A percentile compares a stretch with the other conserved stretches of the same genome.
phyloP scores from a whole-genome alignment of 2,797 vertebrate genomes.

The Ptychobarbus kaznakovi region DNA sequence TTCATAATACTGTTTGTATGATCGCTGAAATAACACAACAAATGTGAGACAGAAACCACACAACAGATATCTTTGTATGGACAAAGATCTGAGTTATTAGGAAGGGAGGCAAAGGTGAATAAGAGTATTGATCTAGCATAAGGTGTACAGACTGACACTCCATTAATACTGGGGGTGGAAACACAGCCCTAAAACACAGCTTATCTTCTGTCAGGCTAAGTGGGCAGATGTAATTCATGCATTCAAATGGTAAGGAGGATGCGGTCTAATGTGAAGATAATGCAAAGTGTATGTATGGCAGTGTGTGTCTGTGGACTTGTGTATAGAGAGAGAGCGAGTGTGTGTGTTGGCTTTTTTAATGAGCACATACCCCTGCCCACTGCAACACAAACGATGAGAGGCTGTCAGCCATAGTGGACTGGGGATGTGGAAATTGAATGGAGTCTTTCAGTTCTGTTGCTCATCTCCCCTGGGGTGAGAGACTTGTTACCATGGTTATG shows the following conservation, averaged over 20 bases:
- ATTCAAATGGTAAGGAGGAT: conserved; percentile 46
- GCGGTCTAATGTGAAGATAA: conserved; percentile 58
- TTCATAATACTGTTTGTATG: conserved; percentile 20
- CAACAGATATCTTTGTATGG: not conserved
- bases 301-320: conserved; percentile 67
- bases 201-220: conserved; percentile 44
- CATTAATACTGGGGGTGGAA: conserved; percentile 26
- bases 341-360: conserved; percentile 73
- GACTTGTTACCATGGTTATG: conserved; percentile 97
- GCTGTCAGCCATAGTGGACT: conserved; percentile 82
- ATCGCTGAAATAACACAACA: not conserved
- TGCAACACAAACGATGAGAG: conserved; percentile 76
- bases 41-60: not conserved
- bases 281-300: conserved; percentile 65
- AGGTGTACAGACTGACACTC: conserved; percentile 16
- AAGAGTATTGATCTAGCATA: conserved; percentile 48
- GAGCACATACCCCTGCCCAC: conserved; percentile 77
- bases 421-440: conserved; percentile 88
- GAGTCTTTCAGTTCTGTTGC: conserved; percentile 86
- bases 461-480: conserved; percentile 90
- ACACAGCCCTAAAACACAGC: conserved; percentile 39
- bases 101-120: conserved; percentile 42
- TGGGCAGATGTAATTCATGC: conserved; percentile 54
- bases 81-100: conserved; percentile 34
- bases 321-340: conserved; percentile 58